Evolutionary conservation across 2,797 vertebrate species (phyloP).

Genomic region (Rhinophrynus dorsalis): DNA sequence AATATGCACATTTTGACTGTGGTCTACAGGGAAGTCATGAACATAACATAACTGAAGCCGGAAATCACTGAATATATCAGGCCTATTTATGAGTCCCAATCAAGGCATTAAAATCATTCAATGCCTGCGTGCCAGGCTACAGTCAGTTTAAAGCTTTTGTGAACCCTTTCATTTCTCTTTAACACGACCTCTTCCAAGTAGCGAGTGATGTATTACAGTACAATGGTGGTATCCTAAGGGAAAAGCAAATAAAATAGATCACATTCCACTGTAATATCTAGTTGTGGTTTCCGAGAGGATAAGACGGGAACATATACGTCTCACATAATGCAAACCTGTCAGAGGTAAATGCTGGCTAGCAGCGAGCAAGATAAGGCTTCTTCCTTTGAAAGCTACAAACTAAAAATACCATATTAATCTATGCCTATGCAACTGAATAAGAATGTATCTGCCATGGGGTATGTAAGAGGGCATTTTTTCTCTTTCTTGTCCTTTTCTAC

Average conservation of each 20-base stretch:
- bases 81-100: neutral
- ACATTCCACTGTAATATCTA: constrained; percentile 49
- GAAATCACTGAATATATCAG: neutral
- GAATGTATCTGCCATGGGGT: neutral
- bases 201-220: constrained; percentile 27
- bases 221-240: constrained; percentile 29
- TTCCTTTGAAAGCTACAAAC: constrained; percentile 21
- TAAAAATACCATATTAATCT: constrained; percentile 29
- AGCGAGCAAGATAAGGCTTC: constrained; percentile 24
- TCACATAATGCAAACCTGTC: constrained; percentile 32
- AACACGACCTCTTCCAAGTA: constrained; percentile 48
- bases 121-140: neutral
- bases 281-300: constrained; percentile 49
- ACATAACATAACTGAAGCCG: neutral
- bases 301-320: constrained; percentile 10
- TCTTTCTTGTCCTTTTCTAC: neutral
- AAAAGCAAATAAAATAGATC: constrained; percentile 53
- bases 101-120: constrained; percentile 2
- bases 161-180: constrained; percentile 42
- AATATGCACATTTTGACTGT: neutral
- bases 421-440: neutral
- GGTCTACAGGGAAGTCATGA: neutral
- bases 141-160: constrained; percentile 11
- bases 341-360: constrained; percentile 29
- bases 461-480: neutral